Conservation (phyloP, 2,888 invertebrate genomes). For the Oeneis ivallda region DNA sequence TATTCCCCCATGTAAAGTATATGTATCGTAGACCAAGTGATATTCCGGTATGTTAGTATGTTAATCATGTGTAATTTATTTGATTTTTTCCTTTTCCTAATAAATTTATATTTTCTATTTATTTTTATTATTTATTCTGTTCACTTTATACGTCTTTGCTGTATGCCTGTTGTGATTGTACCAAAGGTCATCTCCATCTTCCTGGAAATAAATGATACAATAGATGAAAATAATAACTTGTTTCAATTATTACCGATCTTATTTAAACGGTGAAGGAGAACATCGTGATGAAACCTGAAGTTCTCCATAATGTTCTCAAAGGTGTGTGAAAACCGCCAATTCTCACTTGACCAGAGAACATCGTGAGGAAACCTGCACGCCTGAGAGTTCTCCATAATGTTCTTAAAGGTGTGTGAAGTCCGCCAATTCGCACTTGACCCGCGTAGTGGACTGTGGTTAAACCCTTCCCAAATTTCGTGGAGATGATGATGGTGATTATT, state of each 20-base stretch:
- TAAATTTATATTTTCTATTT: slow-evolving; percentile 18
- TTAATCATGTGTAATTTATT: slow-evolving; percentile 18
- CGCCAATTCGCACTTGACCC: too few species aligned
- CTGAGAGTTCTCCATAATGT: too few species aligned
- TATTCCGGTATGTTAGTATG: slow-evolving; percentile 16
- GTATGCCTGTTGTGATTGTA: slow-evolving; percentile 10
- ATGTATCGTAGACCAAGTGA: slow-evolving; percentile 20
- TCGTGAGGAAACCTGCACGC: too few species aligned
- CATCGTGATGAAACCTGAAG: too few species aligned
- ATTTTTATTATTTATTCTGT: slow-evolving; percentile 3
- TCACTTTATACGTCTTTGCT: background rate
- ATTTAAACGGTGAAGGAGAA: too few species aligned
- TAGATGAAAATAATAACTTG: slow-evolving; percentile 4
- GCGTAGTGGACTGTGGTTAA: too few species aligned
- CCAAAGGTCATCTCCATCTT: slow-evolving; percentile 14
- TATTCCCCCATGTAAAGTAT: slow-evolving; percentile 16
- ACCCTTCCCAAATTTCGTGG: too few species aligned
- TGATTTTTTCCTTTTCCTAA: background rate
- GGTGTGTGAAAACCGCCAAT: too few species aligned
- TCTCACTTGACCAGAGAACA: too few species aligned
- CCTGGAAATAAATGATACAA: slow-evolving; percentile 17
- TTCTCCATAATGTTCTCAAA: background rate
- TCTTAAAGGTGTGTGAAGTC: too few species aligned
- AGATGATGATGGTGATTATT: too few species aligned
- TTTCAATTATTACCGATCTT: background rate